Evolutionary conservation across 2,888 invertebrate species (phyloP).

Genomic region (Erebia epiphron): DNA sequence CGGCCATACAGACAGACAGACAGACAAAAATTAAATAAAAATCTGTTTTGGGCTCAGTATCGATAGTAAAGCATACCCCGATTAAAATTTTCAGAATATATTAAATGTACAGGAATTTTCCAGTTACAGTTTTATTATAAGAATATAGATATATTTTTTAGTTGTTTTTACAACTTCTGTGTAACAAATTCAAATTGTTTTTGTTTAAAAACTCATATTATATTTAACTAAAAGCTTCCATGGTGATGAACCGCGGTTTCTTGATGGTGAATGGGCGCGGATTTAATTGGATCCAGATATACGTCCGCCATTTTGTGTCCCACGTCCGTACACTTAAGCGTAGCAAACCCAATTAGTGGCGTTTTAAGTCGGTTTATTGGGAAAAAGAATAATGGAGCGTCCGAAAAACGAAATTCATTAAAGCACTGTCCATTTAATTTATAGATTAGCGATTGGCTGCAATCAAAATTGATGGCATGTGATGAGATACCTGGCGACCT

Average conservation of each 20-base stretch:
- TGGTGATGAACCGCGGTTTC: not conserved
- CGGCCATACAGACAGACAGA: too few relatives aligned
- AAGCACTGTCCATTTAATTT: not conserved
- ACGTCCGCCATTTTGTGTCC: constrained; percentile 10
- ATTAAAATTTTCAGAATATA: too few relatives aligned
- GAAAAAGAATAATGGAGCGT: constrained; percentile 2
- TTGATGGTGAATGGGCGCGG: not conserved
- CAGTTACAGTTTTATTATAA: too few relatives aligned
- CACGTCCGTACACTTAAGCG: not conserved
- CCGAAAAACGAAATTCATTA: constrained; percentile 1
- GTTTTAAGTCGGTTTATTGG: constrained; percentile 17
- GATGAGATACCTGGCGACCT: not conserved
- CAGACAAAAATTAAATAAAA: too few relatives aligned
- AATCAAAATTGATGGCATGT: not conserved
- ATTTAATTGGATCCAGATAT: constrained; percentile 14
- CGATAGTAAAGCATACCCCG: too few relatives aligned
- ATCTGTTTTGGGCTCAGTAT: too few relatives aligned
- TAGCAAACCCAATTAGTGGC: constrained; percentile 11
- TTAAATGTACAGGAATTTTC: too few relatives aligned
- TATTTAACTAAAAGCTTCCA: not conserved
- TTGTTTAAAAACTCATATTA: not conserved
- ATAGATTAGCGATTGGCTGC: not conserved
- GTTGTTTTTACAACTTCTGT: too few relatives aligned
- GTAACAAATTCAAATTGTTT: too few relatives aligned
- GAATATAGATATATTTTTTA: too few relatives aligned